Evolutionary conservation across 1,140 invertebrate species (phyloP), one percentile per base, ranked within the genome.

Genomic region (Psix sp.): DNA sequence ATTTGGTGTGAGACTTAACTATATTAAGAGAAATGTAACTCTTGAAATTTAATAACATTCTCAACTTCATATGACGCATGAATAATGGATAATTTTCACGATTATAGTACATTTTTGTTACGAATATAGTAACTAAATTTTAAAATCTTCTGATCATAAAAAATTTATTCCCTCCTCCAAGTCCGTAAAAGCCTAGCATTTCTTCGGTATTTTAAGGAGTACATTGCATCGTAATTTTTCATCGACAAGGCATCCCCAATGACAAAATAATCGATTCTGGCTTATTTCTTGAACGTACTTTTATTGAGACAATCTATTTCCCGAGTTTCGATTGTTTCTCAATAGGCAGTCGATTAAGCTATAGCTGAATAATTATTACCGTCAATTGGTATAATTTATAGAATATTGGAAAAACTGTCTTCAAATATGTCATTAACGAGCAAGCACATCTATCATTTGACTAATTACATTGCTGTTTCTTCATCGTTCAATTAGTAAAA

Each of bases 41-140:
- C 60, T 54, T 56, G 54, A 60, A 66, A 56, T 46, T 66, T 39
- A 54, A 66, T 73, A 60, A 73, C 51, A 24, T 59, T 26, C 40
- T 73, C 54, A 40, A 43, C 49, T 62, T 73, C 51, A 74, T 67
- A 51, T 39, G 54, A 51, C 35, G 35, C 49, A 74, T 74, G 70
- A 74, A 74, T 74, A 74, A 74, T 67, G 62, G 60, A 74, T 74
- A 59, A 66, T 54, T 33, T 18, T 10, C 24, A 24, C 60, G 54
- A 66, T 73, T 54, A 45, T n/a, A n/a, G n/a, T n/a, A n/a, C n/a
- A n/a, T n/a, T n/a, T n/a, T n/a, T n/a, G n/a, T n/a, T n/a, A n/a
- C n/a, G n/a, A n/a, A n/a, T n/a, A n/a, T n/a, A n/a, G n/a, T n/a
- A n/a, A n/a, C n/a, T n/a, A n/a, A n/a, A n/a, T 57, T 45, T 66